Conservation (phyloP, 2,888 invertebrate species). For the Orchesellides sinensis region DNA sequence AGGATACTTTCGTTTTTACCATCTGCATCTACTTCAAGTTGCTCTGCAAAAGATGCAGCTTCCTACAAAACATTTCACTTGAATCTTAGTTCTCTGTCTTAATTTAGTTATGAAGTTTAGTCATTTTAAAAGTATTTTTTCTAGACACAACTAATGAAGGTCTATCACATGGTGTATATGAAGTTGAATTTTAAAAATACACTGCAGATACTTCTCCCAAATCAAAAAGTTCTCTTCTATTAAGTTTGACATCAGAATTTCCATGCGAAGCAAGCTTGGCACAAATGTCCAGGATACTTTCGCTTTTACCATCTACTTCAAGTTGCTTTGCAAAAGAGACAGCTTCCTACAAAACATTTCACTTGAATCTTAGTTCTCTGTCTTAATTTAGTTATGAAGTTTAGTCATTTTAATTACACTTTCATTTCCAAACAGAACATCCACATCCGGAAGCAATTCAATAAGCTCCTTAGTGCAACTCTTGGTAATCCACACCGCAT, state of each 20-base stretch:
- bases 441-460: constrained; percentile 92
- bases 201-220: too few relatives aligned
- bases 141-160: constrained; percentile 97
- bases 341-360: constrained; percentile 1
- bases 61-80: neutral
- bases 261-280: too few relatives aligned
- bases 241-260: too few relatives aligned
- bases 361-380: neutral
- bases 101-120: too few relatives aligned
- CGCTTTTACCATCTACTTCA: too few relatives aligned
- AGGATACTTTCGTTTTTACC: too few relatives aligned
- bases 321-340: neutral
- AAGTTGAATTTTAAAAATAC: too few relatives aligned
- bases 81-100: neutral
- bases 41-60: neutral
- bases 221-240: too few relatives aligned
- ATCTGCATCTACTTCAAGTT: neutral
- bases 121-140: constrained; percentile 90
- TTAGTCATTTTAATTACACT: constrained; percentile 82
- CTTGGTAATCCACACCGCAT: constrained; percentile 95
- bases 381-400: too few relatives aligned
- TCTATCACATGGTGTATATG: too few relatives aligned
- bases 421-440: constrained; percentile 96
- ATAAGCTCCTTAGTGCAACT: constrained; percentile 89
- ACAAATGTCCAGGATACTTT: too few relatives aligned